These are phyloP conservation scores for Trachemys scripta DNA, from an alignment of 2,113 vertebrate species.

Conservation along the genomic window DNA sequence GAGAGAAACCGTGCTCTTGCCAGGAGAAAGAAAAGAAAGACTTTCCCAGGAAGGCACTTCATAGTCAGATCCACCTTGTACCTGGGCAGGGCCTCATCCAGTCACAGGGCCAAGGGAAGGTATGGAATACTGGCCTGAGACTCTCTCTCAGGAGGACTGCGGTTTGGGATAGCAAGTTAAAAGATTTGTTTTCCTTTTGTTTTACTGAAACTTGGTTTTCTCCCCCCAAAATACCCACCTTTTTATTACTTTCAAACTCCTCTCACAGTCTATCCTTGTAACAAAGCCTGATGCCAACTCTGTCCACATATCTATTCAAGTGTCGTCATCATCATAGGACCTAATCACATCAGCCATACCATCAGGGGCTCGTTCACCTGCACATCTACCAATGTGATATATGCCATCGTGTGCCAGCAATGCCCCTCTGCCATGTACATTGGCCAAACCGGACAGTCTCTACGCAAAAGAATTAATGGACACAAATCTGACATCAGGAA, in stretches of 20 bases:
- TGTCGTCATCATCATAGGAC: no score
- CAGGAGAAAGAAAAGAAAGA: background rate
- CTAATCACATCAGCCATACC: no score
- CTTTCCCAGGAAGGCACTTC: background rate
- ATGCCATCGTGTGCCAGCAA: no score
- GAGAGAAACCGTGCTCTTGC: background rate
- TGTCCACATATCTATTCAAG: no score
- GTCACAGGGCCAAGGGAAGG: background rate
- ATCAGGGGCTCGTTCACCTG: no score
- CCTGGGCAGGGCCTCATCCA: background rate
- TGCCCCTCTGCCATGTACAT: no score
- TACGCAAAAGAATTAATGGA: no score
- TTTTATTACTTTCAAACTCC: background rate
- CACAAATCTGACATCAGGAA: no score
- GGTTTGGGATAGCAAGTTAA: fast-evolving
- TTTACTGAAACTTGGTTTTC: background rate
- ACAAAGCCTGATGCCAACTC: no score
- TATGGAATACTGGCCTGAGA: background rate
- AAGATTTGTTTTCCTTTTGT: fast-evolving
- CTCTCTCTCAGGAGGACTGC: fast-evolving
- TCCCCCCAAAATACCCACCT: background rate
- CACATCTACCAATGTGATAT: no score
- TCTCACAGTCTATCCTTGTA: background rate
- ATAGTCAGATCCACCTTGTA: fast-evolving
- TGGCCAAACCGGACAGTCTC: no score